Evolutionary conservation across 2,888 invertebrate genomes (phyloP), one percentile per base, ranked within the genome.

Genomic region (Linnaemya tessellans): DNA sequence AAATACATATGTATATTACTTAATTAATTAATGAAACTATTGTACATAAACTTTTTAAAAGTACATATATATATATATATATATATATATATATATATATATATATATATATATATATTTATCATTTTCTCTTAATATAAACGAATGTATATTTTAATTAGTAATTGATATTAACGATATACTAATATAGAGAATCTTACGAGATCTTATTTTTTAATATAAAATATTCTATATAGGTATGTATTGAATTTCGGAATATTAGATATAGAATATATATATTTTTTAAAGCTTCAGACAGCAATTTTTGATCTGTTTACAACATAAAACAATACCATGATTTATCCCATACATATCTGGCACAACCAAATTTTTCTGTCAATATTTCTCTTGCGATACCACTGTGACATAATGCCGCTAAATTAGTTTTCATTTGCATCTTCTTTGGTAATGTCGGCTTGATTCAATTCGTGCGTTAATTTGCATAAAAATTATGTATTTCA

Each of bases 21-120:
- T 41, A 1, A 41, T 13, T 30, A 30, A 41, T 64, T 43, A 25
- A 15, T 43, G 64, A 74, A 62, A 18, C 15, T 77, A 54, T 46
- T 85, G 82, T 85, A 85, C 71, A 85, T 82, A 85, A 54, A 41
- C 43, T 75, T 54, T 64, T 80, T 82, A 67, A 70, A n/a, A 38
- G 18, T 35, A 46, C 15, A 49, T 60, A 51, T 43, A 43, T 43
- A 30, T 13, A 25, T 49, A 25, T 13, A 20, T 58, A n/a, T 13
- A 41, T 41, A 41, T 41, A 13, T 41, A 11, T 41, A 41, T 41
- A 41, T 13, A 11, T 56, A 25, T 10, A 7, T 51, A 10, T 51
- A 51, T 51, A 20, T 10, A 20, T 51, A 20, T 20, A 20, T 20
- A 20, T 10, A 51, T 20, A 51, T 20, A 22, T 22, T 1, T 22